phyloP scores from a whole-genome alignment of 1,140 invertebrate genomes.

The Drosophila repleta region DNA sequence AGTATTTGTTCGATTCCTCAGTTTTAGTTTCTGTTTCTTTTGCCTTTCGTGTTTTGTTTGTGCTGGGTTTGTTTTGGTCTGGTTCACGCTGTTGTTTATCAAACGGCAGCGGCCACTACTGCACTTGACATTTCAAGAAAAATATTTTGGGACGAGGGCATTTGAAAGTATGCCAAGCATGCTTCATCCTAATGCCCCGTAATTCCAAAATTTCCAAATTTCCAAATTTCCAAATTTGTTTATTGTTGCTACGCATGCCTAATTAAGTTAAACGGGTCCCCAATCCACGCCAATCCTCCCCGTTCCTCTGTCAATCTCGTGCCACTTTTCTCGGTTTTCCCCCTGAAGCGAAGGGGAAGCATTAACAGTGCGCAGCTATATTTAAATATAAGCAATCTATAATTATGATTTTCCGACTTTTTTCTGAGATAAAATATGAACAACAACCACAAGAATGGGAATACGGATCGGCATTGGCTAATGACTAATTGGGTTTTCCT shows the following conservation, averaged over 20 bases:
- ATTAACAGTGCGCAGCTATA: slow-evolving; percentile 40
- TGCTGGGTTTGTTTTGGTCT: slow-evolving; percentile 28
- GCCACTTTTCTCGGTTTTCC: slow-evolving; percentile 16
- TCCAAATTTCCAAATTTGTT: slow-evolving; percentile 29
- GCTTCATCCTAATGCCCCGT: slow-evolving; percentile 59
- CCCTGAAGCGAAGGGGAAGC: slow-evolving; percentile 4
- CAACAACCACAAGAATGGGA: slow-evolving; percentile 35
- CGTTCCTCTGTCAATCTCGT: slow-evolving; percentile 2
- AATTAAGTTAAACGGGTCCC: slow-evolving; percentile 48
- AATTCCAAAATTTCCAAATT: slow-evolving; percentile 34
- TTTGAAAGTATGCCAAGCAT: slow-evolving; percentile 77
- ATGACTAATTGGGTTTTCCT: slow-evolving; percentile 81
- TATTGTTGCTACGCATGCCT: slow-evolving; percentile 48
- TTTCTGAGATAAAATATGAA: slow-evolving; percentile 43
- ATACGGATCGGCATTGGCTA: slow-evolving; percentile 27
- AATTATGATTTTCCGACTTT: slow-evolving; percentile 44
- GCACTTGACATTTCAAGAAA: slow-evolving; percentile 80
- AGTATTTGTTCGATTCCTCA: neutral
- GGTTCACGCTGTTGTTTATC: slow-evolving; percentile 31
- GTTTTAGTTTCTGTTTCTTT: neutral
- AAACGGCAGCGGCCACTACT: slow-evolving; percentile 36
- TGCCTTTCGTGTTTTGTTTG: slow-evolving; percentile 21
- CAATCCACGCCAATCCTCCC: slow-evolving; percentile 1
- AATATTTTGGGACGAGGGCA: slow-evolving; percentile 64
- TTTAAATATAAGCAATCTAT: slow-evolving; percentile 47